Base-by-base conservation (phyloP, 2,113 vertebrate species). In the Megalops atlanticus region DNA sequence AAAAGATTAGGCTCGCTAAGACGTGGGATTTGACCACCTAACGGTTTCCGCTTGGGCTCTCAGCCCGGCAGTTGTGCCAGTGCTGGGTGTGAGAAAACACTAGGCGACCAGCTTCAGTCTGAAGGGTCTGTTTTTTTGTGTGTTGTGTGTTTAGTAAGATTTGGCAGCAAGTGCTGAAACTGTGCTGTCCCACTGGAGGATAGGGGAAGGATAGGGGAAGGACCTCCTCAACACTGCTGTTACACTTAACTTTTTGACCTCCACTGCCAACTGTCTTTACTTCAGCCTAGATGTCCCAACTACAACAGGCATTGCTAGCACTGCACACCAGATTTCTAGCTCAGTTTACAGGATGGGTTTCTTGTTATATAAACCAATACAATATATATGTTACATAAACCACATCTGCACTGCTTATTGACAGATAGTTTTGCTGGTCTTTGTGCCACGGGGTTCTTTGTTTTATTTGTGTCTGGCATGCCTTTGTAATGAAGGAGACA, bases 161-260 rank as follows among this genome's bases (percentile, higher is more conserved):
- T 81, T 79, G 74, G 82, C 81, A 78, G 82, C 83, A 83, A 84
- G 64, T 70, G 88, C 88, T 52, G 86, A 90, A 83, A 86, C n/a
- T n/a, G n/a, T n/a, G n/a, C n/a, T n/a, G n/a, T n/a, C n/a, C n/a
- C n/a, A n/a, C n/a, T n/a, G n/a, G n/a, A n/a, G n/a, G n/a, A n/a
- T n/a, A n/a, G n/a, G n/a, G n/a, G n/a, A n/a, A n/a, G n/a, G n/a
- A n/a, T n/a, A n/a, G n/a, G n/a, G 87, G 86, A 90, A 88, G 82
- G 89, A 81, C 76, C 45, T 0, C 21, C 4, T 24, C 15, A 58
- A 58, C 52, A 6, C 6, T 8, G 8, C 52, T 8, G 8, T 18
- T 58, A 58, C 18, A 58, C 18, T 58, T 18, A 58, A 24, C 21
- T 18, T 18, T 58, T 18, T 58, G 52, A 24, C 52, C 3, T n/a